Percentiles rank a stretch among this genome's conserved stretches.
Evolutionary conservation across 1,140 invertebrate species (phyloP).

Genomic region (Megalopta genalis): DNA sequence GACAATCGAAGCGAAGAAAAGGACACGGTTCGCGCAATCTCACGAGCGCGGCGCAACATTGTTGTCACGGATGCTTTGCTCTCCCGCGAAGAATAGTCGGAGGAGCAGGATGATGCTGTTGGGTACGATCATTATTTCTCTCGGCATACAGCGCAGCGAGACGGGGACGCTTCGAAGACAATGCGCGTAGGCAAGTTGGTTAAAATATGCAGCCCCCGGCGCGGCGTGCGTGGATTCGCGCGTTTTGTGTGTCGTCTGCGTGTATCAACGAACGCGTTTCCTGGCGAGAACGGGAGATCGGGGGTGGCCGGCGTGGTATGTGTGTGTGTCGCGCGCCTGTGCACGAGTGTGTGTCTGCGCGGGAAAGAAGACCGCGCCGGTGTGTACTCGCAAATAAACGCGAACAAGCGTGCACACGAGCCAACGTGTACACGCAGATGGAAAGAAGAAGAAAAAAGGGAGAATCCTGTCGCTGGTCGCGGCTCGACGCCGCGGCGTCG

Average conservation of each 20-base stretch:
- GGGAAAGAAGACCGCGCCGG: not conserved
- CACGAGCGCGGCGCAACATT: constrained; percentile 47
- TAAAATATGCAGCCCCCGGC: constrained; percentile 72
- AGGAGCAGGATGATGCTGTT: constrained; percentile 39
- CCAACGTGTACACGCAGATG: constrained; percentile 35
- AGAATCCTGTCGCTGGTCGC: constrained; percentile 40
- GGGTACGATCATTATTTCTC: constrained; percentile 64
- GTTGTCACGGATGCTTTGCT: constrained; percentile 53
- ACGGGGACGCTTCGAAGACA: constrained; percentile 57
- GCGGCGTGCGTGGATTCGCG: constrained; percentile 50
- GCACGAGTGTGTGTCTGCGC: too few relatives aligned
- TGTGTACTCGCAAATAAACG: constrained; percentile 21
- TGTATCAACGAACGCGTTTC: constrained; percentile 28
- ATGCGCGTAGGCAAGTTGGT: constrained; percentile 69
- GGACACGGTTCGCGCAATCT: constrained; percentile 49
- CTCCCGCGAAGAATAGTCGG: constrained; percentile 27
- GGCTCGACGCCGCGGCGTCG: not conserved
- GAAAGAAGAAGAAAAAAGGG: constrained; percentile 14
- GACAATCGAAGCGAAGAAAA: constrained; percentile 40
- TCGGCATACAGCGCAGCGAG: constrained; percentile 39
- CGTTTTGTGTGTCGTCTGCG: constrained; percentile 28
- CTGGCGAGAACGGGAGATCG: not conserved
- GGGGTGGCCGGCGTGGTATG: not conserved
- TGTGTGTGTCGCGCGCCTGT: too few relatives aligned
- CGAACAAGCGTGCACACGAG: constrained; percentile 13